Percentiles rank a stretch among this genome's conserved stretches.
phyloP scores from a whole-genome alignment of 2,113 vertebrate genomes.

The Leptodactylus fuscus region DNA sequence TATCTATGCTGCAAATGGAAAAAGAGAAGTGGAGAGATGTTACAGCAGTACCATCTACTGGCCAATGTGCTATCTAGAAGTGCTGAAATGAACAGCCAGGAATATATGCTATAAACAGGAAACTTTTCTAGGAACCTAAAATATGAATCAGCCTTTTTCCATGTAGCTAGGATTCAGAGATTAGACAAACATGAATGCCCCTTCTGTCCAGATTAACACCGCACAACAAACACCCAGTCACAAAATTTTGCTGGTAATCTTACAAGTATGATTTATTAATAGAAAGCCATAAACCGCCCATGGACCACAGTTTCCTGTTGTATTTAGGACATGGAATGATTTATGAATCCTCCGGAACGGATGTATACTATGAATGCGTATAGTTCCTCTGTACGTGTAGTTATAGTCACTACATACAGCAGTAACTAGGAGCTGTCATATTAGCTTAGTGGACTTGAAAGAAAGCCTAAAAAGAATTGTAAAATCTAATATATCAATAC shows the following conservation, averaged over 20 bases:
- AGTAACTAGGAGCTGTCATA: not conserved
- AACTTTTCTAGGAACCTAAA: not conserved
- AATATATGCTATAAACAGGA: not conserved
- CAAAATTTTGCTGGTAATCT: not conserved
- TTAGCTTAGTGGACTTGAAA: too few relatives aligned
- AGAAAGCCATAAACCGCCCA: not conserved
- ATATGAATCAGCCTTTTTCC: not conserved
- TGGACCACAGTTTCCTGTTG: not conserved
- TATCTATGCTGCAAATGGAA: not conserved
- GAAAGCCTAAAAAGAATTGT: too few relatives aligned
- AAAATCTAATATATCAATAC: too few relatives aligned
- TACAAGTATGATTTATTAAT: not conserved
- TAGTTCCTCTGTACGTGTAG: not conserved
- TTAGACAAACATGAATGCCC: not conserved
- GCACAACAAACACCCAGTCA: not conserved
- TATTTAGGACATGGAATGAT: not conserved
- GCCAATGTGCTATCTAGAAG: not conserved
- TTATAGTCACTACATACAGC: not conserved
- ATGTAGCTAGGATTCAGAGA: not conserved
- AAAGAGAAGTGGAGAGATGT: not conserved
- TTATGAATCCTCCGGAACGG: not conserved
- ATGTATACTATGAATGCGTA: not conserved
- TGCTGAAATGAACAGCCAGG: not conserved
- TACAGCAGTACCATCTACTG: conserved; percentile 49
- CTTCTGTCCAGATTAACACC: not conserved